Evolutionary conservation across 2,797 vertebrate genomes (phyloP).

Genomic region (Acrossocheilus wenchowensis): DNA sequence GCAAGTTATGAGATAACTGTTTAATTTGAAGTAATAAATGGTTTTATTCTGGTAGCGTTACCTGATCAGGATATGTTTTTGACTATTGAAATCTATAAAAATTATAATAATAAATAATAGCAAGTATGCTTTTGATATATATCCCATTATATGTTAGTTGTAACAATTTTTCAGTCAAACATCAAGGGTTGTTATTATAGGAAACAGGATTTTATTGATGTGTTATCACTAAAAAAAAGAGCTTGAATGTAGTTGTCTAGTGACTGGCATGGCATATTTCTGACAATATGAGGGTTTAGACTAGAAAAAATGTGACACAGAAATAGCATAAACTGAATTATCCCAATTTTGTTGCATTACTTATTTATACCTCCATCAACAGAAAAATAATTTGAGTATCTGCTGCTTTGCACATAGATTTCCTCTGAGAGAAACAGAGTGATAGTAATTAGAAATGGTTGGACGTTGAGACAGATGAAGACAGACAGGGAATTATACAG

Average conservation of each 20-base stretch:
- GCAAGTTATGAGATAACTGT: neutral
- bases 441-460: constrained; percentile 9
- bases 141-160: neutral
- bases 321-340: neutral
- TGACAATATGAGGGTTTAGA: neutral
- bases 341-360: neutral
- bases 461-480: neutral
- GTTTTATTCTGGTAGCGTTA: neutral
- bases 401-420: neutral
- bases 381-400: neutral
- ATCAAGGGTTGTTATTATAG: neutral
- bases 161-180: neutral
- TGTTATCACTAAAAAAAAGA: neutral
- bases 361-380: neutral
- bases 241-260: neutral
- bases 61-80: neutral
- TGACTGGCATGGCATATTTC: neutral
- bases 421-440: constrained; percentile 8
- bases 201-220: neutral
- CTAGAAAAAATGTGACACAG: neutral
- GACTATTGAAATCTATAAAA: neutral
- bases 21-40: neutral
- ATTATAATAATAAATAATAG: neutral
- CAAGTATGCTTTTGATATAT: neutral
- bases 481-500: neutral